Evolutionary conservation across 2,888 invertebrate species (phyloP), one percentile per base, ranked within the genome.

Genomic region (Morpho achilles): DNA sequence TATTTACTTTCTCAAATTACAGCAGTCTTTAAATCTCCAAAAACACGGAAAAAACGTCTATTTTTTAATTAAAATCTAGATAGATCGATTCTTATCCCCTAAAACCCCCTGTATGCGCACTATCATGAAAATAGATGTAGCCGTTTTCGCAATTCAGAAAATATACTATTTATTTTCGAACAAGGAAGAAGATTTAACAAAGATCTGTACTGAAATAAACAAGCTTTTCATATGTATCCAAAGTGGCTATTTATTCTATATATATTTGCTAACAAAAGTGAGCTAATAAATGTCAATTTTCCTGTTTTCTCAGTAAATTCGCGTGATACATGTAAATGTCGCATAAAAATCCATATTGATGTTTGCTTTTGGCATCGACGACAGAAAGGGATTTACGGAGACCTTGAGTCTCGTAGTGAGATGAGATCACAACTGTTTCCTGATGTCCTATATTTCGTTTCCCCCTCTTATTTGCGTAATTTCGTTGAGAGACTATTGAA

Each of bases 241-340:
- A 32, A 32, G 32, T 32, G 32, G 32, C 32, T 32, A 32, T 32
- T 32, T 5, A 32, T 5, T 43, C 42, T 9, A 7, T 43, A 10
- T 54, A 43, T 43, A 50, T 57, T 51, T 50, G 48, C 48, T 42
- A 39, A 53, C 53, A 46, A 16, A 48, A 55, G 48, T 42, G 9
- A 39, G 16, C n/a, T 48, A 61, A 56, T 56, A 56, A 61, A 56
- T 56, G 44, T 47, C 16, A 53, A 52, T 56, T 60, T 59, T 60
- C 51, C 61, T 55, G 61, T 56, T 62, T 60, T 58, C 62, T 51
- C 50, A 60, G 56, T 60, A 62, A 58, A 64, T 58, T 62, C 22
- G 42, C 32, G 57, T 59, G 59, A 62, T 64, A 56, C 59, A 59
- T 59, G 45, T 44, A 48, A 59, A 62, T 56, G 61, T 61, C 61